phyloP scores from a whole-genome alignment of 2,113 vertebrate genomes.

The Chitala chitala region DNA sequence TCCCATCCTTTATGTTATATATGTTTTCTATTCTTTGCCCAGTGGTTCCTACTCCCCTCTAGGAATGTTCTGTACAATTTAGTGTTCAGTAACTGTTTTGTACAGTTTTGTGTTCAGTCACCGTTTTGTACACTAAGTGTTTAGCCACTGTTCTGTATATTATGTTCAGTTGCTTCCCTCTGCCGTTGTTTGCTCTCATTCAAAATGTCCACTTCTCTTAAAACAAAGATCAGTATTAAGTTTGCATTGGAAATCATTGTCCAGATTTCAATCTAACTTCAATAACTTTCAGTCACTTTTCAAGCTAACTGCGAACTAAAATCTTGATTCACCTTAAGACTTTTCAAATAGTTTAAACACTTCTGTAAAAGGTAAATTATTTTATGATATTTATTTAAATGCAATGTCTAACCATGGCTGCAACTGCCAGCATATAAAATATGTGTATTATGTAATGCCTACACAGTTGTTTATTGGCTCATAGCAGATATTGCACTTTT shows the following conservation, averaged over 20 bases:
- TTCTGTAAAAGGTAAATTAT: slow-evolving; percentile 41
- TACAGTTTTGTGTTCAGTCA: too few relatives aligned
- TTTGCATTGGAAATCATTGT: slow-evolving; percentile 46
- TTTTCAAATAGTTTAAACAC: too few relatives aligned
- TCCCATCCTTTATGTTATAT: neutral
- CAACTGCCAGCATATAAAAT: slow-evolving; percentile 46
- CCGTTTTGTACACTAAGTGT: too few relatives aligned
- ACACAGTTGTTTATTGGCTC: neutral
- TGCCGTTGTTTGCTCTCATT: slow-evolving; percentile 27
- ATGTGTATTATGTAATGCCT: slow-evolving; percentile 3
- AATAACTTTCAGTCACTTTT: too few relatives aligned
- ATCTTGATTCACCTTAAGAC: slow-evolving; percentile 35
- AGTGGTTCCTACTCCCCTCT: neutral
- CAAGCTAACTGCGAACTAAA: slow-evolving; percentile 43
- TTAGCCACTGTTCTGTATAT: too few relatives aligned
- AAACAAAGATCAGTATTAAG: slow-evolving; percentile 50
- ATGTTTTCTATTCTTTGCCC: neutral
- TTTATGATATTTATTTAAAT: slow-evolving; percentile 49
- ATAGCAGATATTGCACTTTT: neutral
- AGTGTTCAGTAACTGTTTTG: too few relatives aligned
- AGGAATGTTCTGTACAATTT: slow-evolving; percentile 29
- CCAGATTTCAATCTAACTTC: slow-evolving; percentile 42
- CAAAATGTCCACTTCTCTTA: slow-evolving; percentile 48
- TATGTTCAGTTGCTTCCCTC: slow-evolving; percentile 11
- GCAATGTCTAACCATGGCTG: slow-evolving; percentile 46